Evolutionary conservation across 2,888 invertebrate species (phyloP), one percentile per base, ranked within the genome.

Genomic region (Protodeltote pygarga): DNA sequence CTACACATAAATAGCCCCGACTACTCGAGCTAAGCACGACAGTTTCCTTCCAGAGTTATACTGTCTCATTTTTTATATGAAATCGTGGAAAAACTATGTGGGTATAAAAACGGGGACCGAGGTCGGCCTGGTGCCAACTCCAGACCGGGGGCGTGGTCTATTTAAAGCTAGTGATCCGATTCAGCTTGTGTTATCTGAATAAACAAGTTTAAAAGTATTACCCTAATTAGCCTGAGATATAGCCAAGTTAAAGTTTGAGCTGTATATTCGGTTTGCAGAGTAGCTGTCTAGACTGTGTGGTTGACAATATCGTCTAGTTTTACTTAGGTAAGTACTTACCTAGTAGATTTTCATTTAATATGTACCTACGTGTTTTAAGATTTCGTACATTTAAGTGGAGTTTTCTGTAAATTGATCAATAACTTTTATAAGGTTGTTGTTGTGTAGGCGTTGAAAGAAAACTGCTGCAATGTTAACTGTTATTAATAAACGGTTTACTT

Each of bases 51-150:
- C 27, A 24, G 9, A 27, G n/a, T 15, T 20, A 23, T 15, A 13
- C 34, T 33, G 40, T 42, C 50, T 62, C 57, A 62, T 47, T 47
- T 50, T 59, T 48, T 53, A 52, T 41, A 34, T 59, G 38, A 42
- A 52, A 38, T 46, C 38, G 45, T 34, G 53, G 28, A 60, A 60
- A 58, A 64, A 41, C 52, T 52, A 46, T 27, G 34, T 61, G 33
- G 29, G 16, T 13, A 33, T 31, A 53, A 60, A 58, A 58, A 58
- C 33, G 32, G 34, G 57, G 40, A 38, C 16, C 37, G 44, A 40
- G 32, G 17, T 52, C 50, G 69, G 67, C 51, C 40, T 58, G 44
- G 14, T 68, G 68, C 68, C 70, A 68, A 70, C 47, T 46, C 21
- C 41, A 41, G 46, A 45, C 55, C 11, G 60, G 48, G 46, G 60